Base-by-base conservation (phyloP, 2,113 vertebrate species). In the Malurus elegans region DNA sequence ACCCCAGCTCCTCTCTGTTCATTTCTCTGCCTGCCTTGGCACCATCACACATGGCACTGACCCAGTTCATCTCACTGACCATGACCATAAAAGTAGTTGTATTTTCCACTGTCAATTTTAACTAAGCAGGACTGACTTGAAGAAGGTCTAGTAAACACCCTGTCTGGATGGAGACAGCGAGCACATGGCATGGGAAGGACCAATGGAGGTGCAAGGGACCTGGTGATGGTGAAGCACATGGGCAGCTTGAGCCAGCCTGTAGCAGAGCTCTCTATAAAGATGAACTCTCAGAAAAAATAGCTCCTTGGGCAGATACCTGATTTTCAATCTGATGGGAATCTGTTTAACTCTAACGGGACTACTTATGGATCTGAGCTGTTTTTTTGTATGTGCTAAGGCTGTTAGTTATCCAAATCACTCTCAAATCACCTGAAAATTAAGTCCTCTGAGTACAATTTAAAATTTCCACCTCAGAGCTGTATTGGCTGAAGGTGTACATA, bases 21-120 rank as follows among this genome's bases (percentile, higher is more conserved):
- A 24, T 58, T 93, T 58, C 60, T 71, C 47, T 76, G 12, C 40
- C 45, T 45, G 8, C 34, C 51, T 75, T 67, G 32, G 18, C 18
- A 58, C 56, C 12, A 6, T 67, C 4, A 2, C 24, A n/a, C 12
- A 1, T 0, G 2, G 10, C 31, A 23, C 17, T 1, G 3, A 60
- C 21, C 16, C 31, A 28, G 8, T 28, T 76, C 14, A 36, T 47
- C 34, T 71, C 26, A 21, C 5, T 64, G 53, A 23, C 15, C 11
- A 45, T 45, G 26, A 36, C 44, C 13, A 23, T 1, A 1, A 75
- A 71, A 89, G 53, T 2, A 60, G 19, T 45, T 67, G 5, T 66
- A 14, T 78, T 84, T 88, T 80, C 23, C 10, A 17, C 36, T 13
- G 9, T 28, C 67, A 8, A 15, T 74, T 74, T 86, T 66, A 57